Evolutionary conservation across 2,888 invertebrate genomes (phyloP), one percentile per base, ranked within the genome.

Genomic region (Norana najaformis): DNA sequence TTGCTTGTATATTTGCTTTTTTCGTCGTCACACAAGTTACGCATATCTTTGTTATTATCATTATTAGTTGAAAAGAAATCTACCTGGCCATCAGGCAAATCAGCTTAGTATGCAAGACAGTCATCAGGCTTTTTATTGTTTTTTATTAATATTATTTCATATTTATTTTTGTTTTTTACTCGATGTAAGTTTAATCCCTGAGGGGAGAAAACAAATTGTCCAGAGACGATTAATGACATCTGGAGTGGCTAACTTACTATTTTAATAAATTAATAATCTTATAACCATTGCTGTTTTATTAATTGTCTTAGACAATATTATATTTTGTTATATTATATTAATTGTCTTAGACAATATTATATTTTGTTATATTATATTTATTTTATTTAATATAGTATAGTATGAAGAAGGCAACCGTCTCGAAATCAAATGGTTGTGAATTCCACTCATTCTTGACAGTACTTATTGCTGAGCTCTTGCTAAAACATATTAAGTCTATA

Each of bases 381-480:
- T 85, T 85, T n/a, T 23, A 53, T 53, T 53, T 53, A 23, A 53
- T n/a, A n/a, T n/a, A n/a, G 6, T 69, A 8, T 69, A 69, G 69
- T 11, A n/a, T n/a, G 69, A 69, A 69, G 69, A 8, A 30, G 69
- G 16, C 30, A 69, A 16, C n/a, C 11, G n/a, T 69, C n/a, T 69
- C 69, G 69, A n/a, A 69, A 69, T 69, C 69, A 69, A n/a, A n/a
- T 69, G 69, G 69, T 69, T 69, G 69, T 69, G n/a, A 53, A 69
- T n/a, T 69, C n/a, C n/a, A n/a, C n/a, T n/a, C n/a, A n/a, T n/a
- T 69, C 69, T 69, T 4, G 30, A 11, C 23, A 1, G 47, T 23
- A 69, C n/a, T 8, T 69, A n/a, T 69, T 30, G 30, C n/a, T 11
- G 30, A 8, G 41, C 41, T 41, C 41, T 18, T 41, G 41, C 14